These are phyloP conservation scores for Xenotilapia leptura DNA, from an alignment of 2,113 vertebrate genomes.

Conservation along the genomic window DNA sequence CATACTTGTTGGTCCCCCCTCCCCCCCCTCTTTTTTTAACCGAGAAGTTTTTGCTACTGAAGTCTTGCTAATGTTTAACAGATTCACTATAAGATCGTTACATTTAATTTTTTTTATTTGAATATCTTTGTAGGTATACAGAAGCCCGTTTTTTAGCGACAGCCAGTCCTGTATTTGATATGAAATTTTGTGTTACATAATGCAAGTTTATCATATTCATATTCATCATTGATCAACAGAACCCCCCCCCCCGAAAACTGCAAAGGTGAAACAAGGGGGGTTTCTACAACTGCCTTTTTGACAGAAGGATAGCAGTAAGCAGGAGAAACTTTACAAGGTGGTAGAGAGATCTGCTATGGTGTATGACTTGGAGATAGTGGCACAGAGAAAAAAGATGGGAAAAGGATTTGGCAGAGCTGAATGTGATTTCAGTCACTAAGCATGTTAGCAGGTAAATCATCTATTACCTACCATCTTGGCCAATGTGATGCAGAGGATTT, in stretches of 20 bases:
- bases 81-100: background rate
- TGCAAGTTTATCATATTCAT: background rate
- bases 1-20: background rate
- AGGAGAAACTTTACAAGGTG: background rate
- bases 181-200: background rate
- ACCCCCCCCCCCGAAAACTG: fast-evolving
- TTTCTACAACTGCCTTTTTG: background rate
- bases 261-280: background rate
- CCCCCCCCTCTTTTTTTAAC: background rate
- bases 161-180: background rate
- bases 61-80: background rate
- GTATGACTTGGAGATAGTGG: background rate
- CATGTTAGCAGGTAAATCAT: background rate
- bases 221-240: background rate
- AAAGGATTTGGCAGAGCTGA: background rate
- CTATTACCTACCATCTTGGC: background rate
- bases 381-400: background rate
- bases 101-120: background rate
- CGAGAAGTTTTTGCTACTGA: background rate
- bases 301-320: background rate
- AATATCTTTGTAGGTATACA: background rate
- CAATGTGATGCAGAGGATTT: background rate
- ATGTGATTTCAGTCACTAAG: background rate
- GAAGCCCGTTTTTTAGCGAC: too few species aligned
- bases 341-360: background rate